These are phyloP conservation scores for Scyliorhinus canicula DNA, from an alignment of 2,797 vertebrate species.

Conservation along the genomic window DNA sequence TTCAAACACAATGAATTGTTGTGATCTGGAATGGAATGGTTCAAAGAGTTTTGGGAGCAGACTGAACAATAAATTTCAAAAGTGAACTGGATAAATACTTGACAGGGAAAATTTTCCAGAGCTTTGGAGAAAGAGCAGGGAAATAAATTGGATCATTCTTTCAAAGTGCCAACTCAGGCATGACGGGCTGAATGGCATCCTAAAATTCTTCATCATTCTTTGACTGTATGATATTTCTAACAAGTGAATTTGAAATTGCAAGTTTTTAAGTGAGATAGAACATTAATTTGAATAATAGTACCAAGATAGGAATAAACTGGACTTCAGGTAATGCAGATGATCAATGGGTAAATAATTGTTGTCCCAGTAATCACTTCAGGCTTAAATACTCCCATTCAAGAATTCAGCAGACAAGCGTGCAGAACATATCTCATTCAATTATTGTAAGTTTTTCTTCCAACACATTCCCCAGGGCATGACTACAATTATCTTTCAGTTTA, in stretches of 20 bases:
- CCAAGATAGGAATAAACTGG: neutral
- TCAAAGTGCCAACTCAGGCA: neutral
- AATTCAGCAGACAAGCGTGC: neutral
- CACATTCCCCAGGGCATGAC: neutral
- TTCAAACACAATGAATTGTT: neutral
- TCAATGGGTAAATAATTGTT: neutral
- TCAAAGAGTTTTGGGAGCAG: neutral
- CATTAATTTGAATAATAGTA: neutral
- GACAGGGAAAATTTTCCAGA: neutral
- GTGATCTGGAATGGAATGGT: neutral
- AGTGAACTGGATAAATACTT: neutral
- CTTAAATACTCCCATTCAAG: neutral
- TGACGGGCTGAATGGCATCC: neutral
- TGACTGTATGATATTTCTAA: neutral
- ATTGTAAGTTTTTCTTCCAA: neutral
- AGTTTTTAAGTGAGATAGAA: neutral
- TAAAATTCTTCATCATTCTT: neutral
- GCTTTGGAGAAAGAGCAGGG: neutral
- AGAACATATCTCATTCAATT: slow-evolving; percentile 12
- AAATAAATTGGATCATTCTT: neutral
- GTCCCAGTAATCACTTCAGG: neutral
- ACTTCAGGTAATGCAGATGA: neutral
- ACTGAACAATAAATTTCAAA: neutral
- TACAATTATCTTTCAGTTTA: slow-evolving; percentile 28
- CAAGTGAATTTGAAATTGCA: neutral